Percentiles rank a stretch among this genome's conserved stretches.
These are phyloP conservation scores for Tiliacea citrago DNA, from an alignment of 2,888 invertebrate genomes.

Conservation along the genomic window DNA sequence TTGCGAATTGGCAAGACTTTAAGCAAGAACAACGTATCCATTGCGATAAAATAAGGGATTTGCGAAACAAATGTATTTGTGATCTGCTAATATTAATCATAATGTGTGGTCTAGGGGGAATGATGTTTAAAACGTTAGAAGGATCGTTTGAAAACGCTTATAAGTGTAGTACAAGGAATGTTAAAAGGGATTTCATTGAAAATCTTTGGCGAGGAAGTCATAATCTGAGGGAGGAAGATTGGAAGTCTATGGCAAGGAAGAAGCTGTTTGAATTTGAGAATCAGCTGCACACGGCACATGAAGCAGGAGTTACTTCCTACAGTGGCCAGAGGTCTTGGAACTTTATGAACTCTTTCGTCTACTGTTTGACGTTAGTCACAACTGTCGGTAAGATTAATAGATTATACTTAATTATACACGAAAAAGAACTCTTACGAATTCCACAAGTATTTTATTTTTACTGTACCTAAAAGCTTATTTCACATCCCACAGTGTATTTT, in stretches of 20 bases:
- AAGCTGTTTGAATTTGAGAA: constrained; percentile 96
- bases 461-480: not conserved
- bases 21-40: constrained; percentile 90
- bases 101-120: constrained; percentile 94
- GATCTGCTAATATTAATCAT: constrained; percentile 93
- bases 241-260: constrained; percentile 96
- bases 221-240: constrained; percentile 96
- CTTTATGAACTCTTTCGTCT: constrained; percentile 96
- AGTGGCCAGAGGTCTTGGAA: constrained; percentile 97
- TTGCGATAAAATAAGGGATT: constrained; percentile 87
- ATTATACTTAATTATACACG: constrained; percentile 1
- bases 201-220: constrained; percentile 95
- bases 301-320: constrained; percentile 95
- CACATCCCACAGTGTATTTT: not conserved
- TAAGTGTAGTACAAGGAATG: constrained; percentile 96
- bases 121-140: constrained; percentile 95
- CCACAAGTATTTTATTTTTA: not conserved
- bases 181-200: constrained; percentile 96
- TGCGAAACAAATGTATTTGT: constrained; percentile 93
- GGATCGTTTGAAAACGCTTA: constrained; percentile 96
- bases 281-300: constrained; percentile 95
- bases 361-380: constrained; percentile 96
- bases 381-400: constrained; percentile 94
- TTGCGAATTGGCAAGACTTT: constrained; percentile 90
- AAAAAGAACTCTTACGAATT: not conserved